Conservation (phyloP, 2,888 invertebrate species). For the Andrena camellia region DNA sequence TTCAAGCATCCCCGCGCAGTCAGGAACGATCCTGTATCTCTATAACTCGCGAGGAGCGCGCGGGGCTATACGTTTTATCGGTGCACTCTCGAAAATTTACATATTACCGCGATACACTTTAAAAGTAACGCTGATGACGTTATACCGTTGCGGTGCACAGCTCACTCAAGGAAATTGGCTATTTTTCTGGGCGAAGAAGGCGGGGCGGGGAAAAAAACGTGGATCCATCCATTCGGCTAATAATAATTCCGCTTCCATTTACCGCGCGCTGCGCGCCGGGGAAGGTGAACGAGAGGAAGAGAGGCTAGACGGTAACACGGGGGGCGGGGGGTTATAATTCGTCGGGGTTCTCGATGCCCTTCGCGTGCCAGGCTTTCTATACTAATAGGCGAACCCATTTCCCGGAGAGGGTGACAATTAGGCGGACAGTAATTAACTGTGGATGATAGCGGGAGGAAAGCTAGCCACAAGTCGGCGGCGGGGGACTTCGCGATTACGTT, state of each 20-base stretch:
- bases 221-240: slow-evolving; percentile 16
- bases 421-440: slow-evolving; percentile 62
- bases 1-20: not conserved
- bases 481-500: slow-evolving; percentile 57
- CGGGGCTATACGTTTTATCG: slow-evolving; percentile 35
- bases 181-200: slow-evolving; percentile 9
- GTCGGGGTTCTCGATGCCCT: slow-evolving; percentile 9
- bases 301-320: not conserved
- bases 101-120: slow-evolving; percentile 41
- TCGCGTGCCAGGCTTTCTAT: slow-evolving; percentile 23
- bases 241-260: slow-evolving; percentile 35
- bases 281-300: not conserved
- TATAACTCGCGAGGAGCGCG: not conserved
- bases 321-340: slow-evolving; percentile 8
- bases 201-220: not conserved
- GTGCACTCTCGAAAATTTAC: slow-evolving; percentile 43
- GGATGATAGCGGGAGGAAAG: slow-evolving; percentile 58
- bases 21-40: not conserved
- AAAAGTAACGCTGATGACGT: slow-evolving; percentile 46
- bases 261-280: not conserved
- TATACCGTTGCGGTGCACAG: not conserved
- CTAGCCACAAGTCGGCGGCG: slow-evolving; percentile 25
- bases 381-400: slow-evolving; percentile 58
- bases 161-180: slow-evolving; percentile 51
- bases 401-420: slow-evolving; percentile 67